Evolutionary conservation across 2,113 vertebrate species (phyloP), one percentile per base, ranked within the genome.

Genomic region (Prionailurus viverrinus): DNA sequence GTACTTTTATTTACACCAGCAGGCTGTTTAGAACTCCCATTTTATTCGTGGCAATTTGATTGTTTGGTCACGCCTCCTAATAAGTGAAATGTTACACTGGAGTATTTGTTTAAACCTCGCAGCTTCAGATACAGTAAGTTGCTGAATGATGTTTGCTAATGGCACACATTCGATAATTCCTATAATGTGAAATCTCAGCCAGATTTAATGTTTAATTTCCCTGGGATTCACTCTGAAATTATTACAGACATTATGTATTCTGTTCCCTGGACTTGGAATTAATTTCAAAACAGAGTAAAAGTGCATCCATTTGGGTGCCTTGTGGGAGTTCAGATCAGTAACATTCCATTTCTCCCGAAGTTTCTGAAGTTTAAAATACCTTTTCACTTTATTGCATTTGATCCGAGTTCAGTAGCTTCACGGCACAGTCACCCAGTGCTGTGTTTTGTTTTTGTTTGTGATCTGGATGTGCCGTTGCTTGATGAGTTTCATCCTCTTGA

Each of bases 61-160:
- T 98, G 98, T 98, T 98, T 98, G 98, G 98, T 98, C 98, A 98
- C 88, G 79, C 98, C 98, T 98, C 97, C 96, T 98, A 98, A 98
- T 98, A 98, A 98, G 97, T 97, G 94, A 98, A 98, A 97, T 97
- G 98, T 98, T 98, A 97, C 98, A 97, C 98, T 97, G 96, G 98
- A 98, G 98, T 97, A 92, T 98, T 98, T 98, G 97, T 98, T 94
- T 98, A 98, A 98, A 97, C 97, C 98, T 97, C 80, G 23, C 96
- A 97, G 98, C 98, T 98, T 98, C 98, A 85, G 96, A 97, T 95
- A 97, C 97, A 94, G 98, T 98, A 98, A 98, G 98, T 93, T 98
- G 98, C 97, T 98, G 98, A 98, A 98, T 98, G 98, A 98, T 98
- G 98, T 98, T 98, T 98, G 98, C 98, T 99, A 98, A 98, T 98